A percentile compares a stretch with the other conserved stretches of the same genome.
phyloP scores from a whole-genome alignment of 2,113 vertebrate species.

The Grammomys dolichurus region DNA sequence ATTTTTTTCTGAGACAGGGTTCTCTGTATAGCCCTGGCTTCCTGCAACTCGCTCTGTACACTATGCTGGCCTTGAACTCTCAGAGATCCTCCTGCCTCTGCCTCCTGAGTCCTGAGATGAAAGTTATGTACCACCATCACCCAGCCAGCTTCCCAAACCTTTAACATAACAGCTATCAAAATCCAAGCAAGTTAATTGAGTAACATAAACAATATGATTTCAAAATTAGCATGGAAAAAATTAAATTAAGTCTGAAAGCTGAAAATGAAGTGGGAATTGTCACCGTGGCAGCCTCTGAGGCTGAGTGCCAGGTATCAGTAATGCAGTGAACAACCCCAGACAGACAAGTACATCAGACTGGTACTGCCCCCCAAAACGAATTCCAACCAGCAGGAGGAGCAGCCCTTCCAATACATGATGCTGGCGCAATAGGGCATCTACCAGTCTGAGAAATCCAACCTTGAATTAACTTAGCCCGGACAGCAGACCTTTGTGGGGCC shows the following conservation, averaged over 20 bases:
- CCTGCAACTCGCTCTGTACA: not conserved
- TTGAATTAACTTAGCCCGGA: not conserved
- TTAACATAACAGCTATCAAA: not conserved
- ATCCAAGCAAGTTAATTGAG: constrained; percentile 25
- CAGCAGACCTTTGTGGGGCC: too few relatives aligned
- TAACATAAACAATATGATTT: not conserved
- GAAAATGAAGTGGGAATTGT: not conserved
- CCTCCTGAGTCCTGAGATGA: not conserved
- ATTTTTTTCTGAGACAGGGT: not conserved
- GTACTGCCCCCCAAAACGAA: not conserved
- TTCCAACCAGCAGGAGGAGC: not conserved
- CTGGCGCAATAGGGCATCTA: not conserved
- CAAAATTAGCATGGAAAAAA: not conserved
- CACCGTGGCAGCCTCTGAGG: not conserved
- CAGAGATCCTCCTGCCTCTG: not conserved
- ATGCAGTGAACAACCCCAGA: not conserved
- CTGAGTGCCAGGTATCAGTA: not conserved
- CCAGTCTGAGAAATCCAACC: not conserved
- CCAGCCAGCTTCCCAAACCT: not conserved
- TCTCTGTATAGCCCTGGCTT: not conserved
- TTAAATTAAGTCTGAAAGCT: not conserved
- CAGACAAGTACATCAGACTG: not conserved
- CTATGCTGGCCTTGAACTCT: not conserved
- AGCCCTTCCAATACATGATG: not conserved
- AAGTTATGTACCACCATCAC: not conserved